Percentiles rank a stretch among this genome's conserved stretches.
These are phyloP conservation scores for Gryllus longicercus DNA, from an alignment of 2,888 invertebrate species.

Conservation along the genomic window DNA sequence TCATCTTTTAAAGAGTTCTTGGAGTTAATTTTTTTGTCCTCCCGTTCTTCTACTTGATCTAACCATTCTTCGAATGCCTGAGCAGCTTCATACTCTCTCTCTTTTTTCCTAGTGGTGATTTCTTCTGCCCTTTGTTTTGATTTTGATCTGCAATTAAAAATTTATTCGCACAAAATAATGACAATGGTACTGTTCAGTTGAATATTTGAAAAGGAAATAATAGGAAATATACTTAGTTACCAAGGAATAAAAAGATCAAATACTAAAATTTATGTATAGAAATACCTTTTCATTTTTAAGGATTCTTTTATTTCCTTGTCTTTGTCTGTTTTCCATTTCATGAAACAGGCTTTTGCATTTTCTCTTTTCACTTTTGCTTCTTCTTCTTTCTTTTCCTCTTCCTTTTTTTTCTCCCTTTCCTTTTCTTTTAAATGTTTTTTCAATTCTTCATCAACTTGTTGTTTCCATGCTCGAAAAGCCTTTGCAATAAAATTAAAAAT, in stretches of 20 bases:
- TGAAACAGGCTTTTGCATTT: constrained; percentile 4
- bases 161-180: too few species aligned
- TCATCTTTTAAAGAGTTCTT: not conserved
- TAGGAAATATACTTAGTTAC: too few species aligned
- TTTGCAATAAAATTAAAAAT: not conserved
- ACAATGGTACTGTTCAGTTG: too few species aligned
- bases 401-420: not conserved
- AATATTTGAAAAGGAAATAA: too few species aligned
- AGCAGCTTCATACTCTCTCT: constrained; percentile 19
- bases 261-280: not conserved
- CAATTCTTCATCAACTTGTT: not conserved
- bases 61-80: constrained; percentile 20
- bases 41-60: not conserved
- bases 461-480: constrained; percentile 21
- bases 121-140: not conserved
- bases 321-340: constrained; percentile 18
- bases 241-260: too few species aligned
- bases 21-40: not conserved
- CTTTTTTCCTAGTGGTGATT: not conserved
- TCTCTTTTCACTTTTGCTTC: not conserved
- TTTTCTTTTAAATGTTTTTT: not conserved
- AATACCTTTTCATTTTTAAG: constrained; percentile 12
- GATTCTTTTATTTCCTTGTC: constrained; percentile 21
- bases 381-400: not conserved
- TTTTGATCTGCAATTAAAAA: not conserved